Base-by-base conservation (phyloP, 2,113 vertebrate genomes). In the Pavo muticus region DNA sequence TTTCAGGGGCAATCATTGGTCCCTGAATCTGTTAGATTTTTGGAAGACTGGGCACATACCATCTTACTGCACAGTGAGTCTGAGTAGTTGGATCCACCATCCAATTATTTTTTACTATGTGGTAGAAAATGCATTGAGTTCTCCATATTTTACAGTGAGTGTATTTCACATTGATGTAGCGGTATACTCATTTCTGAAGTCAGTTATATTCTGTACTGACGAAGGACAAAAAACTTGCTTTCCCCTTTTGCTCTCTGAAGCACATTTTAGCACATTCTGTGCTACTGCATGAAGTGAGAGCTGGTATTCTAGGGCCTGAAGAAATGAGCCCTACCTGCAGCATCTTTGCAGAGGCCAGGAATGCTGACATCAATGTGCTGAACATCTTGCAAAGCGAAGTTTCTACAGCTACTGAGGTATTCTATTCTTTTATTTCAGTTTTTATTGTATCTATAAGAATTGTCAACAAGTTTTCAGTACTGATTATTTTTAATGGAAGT, bases 241-340 rank as follows among this genome's bases (percentile, higher is more conserved):
- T 35, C 6, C 37, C 37, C 11, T 59, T 47, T 16, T 37, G 9
- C 71, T 13, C 16, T 50, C 1, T 1, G 45, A 23, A 42, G 70
- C 57, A 56, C 9, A 6, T 18, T n/a, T 71, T 3, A 23, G 44
- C 37, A 52, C 52, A 7, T 59, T 3, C 2, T 2, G 1, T 44
- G 59, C 12, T 3, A 5, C 23, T 0, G 0, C 24, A 10, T 0
- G 8, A 5, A 42, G 47, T 7, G 5, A 19, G n/a, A 32, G 27
- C 13, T 7, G 27, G 37, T 27, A 40, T 27, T 39, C 24, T 14
- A 24, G 37, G 39, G 61, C 37, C 61, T 7, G 37, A 59, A 50
- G 45, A 54, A 78, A 7, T 4, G 10, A 30, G 32, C 32, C 7
- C 13, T 39, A 1, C 13, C 11, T 64, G 24, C 45, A 50, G 63